A percentile compares a stretch with the other conserved stretches of the same genome.
These are phyloP conservation scores for Tipula confusa DNA, from an alignment of 2,888 invertebrate species.

Conservation along the genomic window DNA sequence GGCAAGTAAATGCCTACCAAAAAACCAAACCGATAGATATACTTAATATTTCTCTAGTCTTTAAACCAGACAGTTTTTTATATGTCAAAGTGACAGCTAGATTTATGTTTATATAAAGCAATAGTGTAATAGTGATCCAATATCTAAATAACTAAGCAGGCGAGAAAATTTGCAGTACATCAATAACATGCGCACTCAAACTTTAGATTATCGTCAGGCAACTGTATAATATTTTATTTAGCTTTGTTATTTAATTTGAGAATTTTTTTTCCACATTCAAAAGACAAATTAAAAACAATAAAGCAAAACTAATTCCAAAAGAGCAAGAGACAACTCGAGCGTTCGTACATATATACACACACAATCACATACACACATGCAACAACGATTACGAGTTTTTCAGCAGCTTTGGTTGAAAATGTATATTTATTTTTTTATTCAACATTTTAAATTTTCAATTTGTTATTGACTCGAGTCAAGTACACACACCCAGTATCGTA, in stretches of 20 bases:
- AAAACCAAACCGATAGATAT: no score
- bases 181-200: no score
- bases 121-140: no score
- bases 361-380: not conserved
- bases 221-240: not conserved
- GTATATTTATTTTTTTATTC: not conserved
- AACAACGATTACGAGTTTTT: not conserved
- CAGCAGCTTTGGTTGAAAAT: not conserved
- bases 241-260: not conserved
- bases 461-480: conserved; percentile 25
- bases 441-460: not conserved
- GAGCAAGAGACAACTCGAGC: not conserved
- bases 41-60: no score
- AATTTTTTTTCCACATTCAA: not conserved
- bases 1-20: no score
- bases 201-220: not conserved
- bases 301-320: not conserved
- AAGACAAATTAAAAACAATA: not conserved
- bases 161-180: no score
- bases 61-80: no score
- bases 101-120: no score
- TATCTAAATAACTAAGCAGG: no score
- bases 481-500: not conserved
- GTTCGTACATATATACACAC: no score
- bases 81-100: no score